phyloP scores from a whole-genome alignment of 2,113 vertebrate species.

The western clawed frog (Xenopus tropicalis) region DNA sequence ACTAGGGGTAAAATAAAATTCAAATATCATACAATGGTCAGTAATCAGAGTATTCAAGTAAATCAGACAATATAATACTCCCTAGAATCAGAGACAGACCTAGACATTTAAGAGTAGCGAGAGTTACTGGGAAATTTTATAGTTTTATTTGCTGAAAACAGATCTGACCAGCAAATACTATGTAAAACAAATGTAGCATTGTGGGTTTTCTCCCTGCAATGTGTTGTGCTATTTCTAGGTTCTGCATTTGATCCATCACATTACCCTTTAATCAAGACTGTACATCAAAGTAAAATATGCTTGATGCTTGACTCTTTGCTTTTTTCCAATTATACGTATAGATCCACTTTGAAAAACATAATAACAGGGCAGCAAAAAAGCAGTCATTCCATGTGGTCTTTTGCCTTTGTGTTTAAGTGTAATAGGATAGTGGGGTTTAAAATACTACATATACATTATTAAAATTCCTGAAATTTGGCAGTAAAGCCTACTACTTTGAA shows the following conservation, averaged over 20 bases:
- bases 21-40: no score
- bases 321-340: slow-evolving; percentile 22
- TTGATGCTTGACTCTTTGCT: neutral
- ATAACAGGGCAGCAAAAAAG: neutral
- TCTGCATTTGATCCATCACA: neutral
- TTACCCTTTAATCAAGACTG: neutral
- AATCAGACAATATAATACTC: no score
- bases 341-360: neutral
- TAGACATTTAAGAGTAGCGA: no score
- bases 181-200: no score
- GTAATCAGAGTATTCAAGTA: no score
- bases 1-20: no score
- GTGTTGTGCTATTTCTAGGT: no score
- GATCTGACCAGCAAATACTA: no score
- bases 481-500: slow-evolving; percentile 10
- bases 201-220: no score
- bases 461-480: neutral
- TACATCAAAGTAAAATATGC: neutral
- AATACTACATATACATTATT: slow-evolving; percentile 14
- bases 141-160: no score
- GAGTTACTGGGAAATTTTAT: no score
- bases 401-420: neutral
- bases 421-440: neutral
- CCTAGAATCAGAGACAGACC: no score
- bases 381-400: neutral